A percentile compares a stretch with the other conserved stretches of the same genome.
Evolutionary conservation across 2,113 vertebrate species (phyloP).

Genomic region (Pampusana beccarii): DNA sequence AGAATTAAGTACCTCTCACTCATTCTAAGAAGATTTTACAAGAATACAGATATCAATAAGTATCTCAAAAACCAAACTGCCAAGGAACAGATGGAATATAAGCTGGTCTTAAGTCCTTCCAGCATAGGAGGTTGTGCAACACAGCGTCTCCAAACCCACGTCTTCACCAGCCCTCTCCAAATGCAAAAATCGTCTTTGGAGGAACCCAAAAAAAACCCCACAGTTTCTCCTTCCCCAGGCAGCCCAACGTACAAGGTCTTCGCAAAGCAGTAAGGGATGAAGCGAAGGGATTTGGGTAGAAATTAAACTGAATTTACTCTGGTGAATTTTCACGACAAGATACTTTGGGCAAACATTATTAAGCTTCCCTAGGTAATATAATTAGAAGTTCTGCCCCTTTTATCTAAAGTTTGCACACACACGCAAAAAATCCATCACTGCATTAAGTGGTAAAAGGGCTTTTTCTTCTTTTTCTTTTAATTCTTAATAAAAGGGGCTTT

Average conservation of each 20-base stretch:
- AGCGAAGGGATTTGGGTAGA: background rate
- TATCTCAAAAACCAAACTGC: background rate
- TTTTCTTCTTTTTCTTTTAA: background rate
- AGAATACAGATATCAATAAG: background rate
- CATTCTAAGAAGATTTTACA: background rate
- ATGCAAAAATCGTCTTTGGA: fast-evolving
- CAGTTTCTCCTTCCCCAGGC: background rate
- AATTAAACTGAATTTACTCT: background rate
- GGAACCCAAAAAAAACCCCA: background rate
- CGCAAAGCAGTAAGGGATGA: background rate
- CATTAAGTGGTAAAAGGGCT: background rate
- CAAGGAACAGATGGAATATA: background rate
- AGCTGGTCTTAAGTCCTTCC: background rate
- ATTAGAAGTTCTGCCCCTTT: constrained; percentile 18
- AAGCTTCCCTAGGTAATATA: constrained; percentile 16
- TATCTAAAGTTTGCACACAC: background rate
- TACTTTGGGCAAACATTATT: constrained; percentile 39
- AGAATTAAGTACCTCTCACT: background rate
- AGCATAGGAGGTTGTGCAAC: fast-evolving
- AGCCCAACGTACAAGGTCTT: background rate
- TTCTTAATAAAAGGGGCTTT: background rate
- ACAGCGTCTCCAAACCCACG: background rate
- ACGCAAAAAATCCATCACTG: background rate
- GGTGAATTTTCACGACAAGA: background rate
- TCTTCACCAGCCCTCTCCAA: background rate